These are phyloP conservation scores for Erpetoichthys calabaricus DNA, from an alignment of 2,797 vertebrate species.

Conservation along the genomic window DNA sequence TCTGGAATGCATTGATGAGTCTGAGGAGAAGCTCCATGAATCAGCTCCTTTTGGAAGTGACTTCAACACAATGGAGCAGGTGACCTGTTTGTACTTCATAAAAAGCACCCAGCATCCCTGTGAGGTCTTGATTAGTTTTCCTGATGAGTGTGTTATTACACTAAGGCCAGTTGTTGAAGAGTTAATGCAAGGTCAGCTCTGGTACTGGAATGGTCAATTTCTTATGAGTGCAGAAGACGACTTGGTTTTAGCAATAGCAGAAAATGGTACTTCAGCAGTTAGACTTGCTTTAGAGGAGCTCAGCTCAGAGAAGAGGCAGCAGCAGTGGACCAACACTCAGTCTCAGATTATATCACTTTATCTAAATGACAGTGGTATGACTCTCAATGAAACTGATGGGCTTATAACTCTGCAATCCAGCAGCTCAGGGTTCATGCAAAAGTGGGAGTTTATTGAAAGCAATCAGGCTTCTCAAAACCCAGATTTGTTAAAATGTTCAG, in stretches of 20 bases:
- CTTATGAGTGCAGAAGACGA: constrained; percentile 6
- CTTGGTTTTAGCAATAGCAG: neutral
- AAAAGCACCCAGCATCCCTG: constrained; percentile 7
- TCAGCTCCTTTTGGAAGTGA: constrained; percentile 7
- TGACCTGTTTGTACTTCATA: constrained; percentile 10
- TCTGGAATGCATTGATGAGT: neutral
- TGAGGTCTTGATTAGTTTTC: constrained; percentile 9
- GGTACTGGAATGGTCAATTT: constrained; percentile 8
- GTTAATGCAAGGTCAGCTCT: constrained; percentile 1
- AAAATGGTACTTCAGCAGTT: neutral
- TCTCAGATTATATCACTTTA: neutral
- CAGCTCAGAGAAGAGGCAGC: neutral
- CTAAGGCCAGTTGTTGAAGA: constrained; percentile 3
- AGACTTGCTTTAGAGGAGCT: neutral
- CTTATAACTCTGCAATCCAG: neutral
- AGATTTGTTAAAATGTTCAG: neutral
- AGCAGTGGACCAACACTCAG: neutral
- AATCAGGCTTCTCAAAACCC: neutral
- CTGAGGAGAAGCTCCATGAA: neutral
- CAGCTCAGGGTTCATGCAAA: neutral
- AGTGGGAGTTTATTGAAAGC: constrained; percentile 8
- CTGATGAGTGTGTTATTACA: constrained; percentile 1
- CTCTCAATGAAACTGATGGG: neutral
- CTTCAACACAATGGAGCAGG: constrained; percentile 7
- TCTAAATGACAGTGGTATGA: neutral